Evolutionary conservation across 2,113 vertebrate species (phyloP).

Genomic region (Cromileptes altivelis): DNA sequence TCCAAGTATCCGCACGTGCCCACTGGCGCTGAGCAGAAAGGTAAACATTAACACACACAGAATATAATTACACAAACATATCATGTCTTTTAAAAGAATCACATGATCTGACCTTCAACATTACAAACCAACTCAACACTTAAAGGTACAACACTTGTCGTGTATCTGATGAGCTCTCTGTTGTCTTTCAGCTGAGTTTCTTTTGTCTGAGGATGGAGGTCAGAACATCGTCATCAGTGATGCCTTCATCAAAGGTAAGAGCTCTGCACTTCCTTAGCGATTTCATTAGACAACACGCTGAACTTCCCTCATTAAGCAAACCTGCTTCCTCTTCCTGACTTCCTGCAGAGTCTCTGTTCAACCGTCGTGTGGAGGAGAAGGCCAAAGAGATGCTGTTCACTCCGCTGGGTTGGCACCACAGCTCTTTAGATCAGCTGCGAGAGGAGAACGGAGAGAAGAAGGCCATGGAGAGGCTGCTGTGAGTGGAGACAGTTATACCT

Average conservation of each 20-base stretch:
- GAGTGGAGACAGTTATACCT: slow-evolving; percentile 72
- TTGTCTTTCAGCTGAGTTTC: slow-evolving; percentile 87
- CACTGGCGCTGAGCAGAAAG: slow-evolving; percentile 94
- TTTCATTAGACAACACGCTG: not conserved
- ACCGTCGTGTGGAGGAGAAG: slow-evolving; percentile 97
- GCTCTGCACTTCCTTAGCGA: not conserved
- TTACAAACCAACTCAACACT: not conserved
- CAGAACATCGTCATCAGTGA: slow-evolving; percentile 97
- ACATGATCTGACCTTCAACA: too few relatives aligned
- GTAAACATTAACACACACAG: slow-evolving; percentile 76
- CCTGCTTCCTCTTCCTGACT: not conserved
- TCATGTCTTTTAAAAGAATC: too few relatives aligned
- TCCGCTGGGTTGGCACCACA: slow-evolving; percentile 97
- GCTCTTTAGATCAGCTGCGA: slow-evolving; percentile 94
- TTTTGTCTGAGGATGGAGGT: slow-evolving; percentile 93
- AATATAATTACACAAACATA: too few relatives aligned
- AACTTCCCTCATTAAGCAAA: not conserved
- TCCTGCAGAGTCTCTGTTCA: slow-evolving; percentile 92
- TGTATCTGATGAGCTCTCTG: slow-evolving; percentile 13
- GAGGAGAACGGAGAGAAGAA: slow-evolving; percentile 99
- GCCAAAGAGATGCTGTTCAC: slow-evolving; percentile 97
- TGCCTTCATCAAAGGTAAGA: slow-evolving; percentile 97
- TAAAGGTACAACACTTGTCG: too few relatives aligned
- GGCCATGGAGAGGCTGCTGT: slow-evolving; percentile 99
- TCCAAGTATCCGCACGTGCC: slow-evolving; percentile 98